These are phyloP conservation scores for Lasiurus cinereus DNA, from an alignment of 2,113 vertebrate species.

Conservation along the genomic window DNA sequence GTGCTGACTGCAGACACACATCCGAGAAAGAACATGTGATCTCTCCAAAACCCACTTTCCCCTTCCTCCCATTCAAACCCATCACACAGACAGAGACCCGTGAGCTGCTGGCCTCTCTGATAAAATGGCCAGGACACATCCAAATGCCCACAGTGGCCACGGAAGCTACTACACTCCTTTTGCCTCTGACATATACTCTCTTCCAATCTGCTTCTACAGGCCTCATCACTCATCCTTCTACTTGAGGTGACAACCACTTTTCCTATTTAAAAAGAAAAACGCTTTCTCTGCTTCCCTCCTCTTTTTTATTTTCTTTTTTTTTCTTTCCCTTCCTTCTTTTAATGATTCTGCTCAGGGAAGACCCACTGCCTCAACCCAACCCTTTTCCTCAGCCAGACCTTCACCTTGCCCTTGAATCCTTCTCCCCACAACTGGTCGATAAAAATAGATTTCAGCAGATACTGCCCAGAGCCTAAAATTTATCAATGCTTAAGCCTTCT, in stretches of 20 bases:
- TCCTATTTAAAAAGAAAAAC: neutral
- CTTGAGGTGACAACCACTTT: neutral
- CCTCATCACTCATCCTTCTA: neutral
- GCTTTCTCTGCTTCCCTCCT: neutral
- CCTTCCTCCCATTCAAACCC: neutral
- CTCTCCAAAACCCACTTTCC: constrained; percentile 2
- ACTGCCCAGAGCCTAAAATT: constrained; percentile 57
- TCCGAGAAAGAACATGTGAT: neutral
- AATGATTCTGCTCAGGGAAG: neutral
- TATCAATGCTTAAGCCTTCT: constrained; percentile 12
- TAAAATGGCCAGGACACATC: neutral
- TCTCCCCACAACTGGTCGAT: constrained; percentile 20
- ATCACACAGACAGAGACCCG: neutral
- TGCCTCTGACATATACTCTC: constrained; percentile 20
- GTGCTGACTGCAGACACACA: neutral
- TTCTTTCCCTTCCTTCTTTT: neutral
- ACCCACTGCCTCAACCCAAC: neutral
- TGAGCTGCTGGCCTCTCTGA: constrained; percentile 10
- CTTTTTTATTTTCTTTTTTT: neutral
- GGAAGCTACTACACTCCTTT: neutral
- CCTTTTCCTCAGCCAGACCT: neutral
- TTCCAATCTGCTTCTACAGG: neutral
- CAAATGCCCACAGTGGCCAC: neutral
- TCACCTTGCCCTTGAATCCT: neutral
- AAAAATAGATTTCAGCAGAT: constrained; percentile 36